Base-by-base conservation (phyloP, 1,140 invertebrate species). In the Physella acuta region DNA sequence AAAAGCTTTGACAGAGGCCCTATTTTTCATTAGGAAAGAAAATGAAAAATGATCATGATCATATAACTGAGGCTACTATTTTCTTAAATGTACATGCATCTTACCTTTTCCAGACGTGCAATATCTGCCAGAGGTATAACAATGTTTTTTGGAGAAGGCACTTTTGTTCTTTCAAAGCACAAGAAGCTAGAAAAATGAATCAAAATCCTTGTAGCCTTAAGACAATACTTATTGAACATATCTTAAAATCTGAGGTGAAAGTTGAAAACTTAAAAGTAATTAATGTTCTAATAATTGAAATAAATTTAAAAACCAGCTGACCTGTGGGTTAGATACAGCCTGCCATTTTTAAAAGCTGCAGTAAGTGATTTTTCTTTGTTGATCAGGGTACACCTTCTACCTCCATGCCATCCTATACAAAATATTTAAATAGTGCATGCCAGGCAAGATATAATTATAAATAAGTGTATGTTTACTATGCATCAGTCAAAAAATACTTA, bases 121-220 rank as follows among this genome's bases (percentile, higher is more conserved):
- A 86, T 81, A 65, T 84, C 82, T 26, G 78, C 75, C 37, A 87
- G 72, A n/a, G 84, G 81, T 63, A 87, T 79, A 11, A 85, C 84
- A 63, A 87, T 76, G 73, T 87, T 87, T 71, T 83, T 85, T 26
- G 76, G 74, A 17, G 82, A 81, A 30, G 82, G 80, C 33, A 78
- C 79, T 74, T 84, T 84, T 51, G 81, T 84, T 69, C 85, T 79
- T 72, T 86, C 86, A 82, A 86, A 87, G 73, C 86, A 87, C 31
- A 87, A 72, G 68, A 84, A 86, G 74, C 86, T 86, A 75, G 24
- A 71, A 24, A 61, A 5, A 68, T n/a, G n/a, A 55, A 34, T n/a
- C 24, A 55, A 56, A 55, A 5, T 14, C 26, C 26, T 20, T 24
- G 24, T 55, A 14, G 5, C 5, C 24, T 28, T 14, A 24, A 24